Evolutionary conservation across 2,888 invertebrate species (phyloP), one percentile per base, ranked within the genome.

Genomic region (Harpalus rubripes): DNA sequence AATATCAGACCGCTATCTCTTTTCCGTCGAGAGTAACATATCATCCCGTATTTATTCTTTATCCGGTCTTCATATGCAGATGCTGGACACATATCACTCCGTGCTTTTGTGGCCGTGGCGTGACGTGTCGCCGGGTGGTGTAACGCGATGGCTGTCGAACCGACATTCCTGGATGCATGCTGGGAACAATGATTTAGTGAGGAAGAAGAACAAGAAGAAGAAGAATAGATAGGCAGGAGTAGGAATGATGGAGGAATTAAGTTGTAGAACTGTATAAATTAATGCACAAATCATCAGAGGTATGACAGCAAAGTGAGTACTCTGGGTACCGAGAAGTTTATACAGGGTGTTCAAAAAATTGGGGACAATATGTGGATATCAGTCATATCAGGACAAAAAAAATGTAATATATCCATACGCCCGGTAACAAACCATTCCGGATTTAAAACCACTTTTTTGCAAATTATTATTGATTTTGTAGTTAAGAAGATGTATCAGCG

Each of bases 21-120:
- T 22, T 61, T 5, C 61, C 12, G 22, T 7, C 61, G 1, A n/a
- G 16, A 61, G 22, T 2, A 15, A 61, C 22, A 61, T 18, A 61
- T 61, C 16, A 61, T 61, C 61, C 16, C 10, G 61, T 10, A n/a
- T 18, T 7, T 18, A 15, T 61, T 15, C 16, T 61, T 15, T 18
- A 61, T 61, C 18, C 61, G 61, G 61, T 61, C 44, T 52, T 52
- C 44, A 52, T 52, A 52, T 52, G 44, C 22, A 61, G 61, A 22
- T 61, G 61, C 1, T 15, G 61, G 22, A 61, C 61, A 22, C 61
- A 61, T 18, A 61, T 22, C 61, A 22, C 61, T 61, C 61, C 61
- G 61, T 0, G 22, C 61, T 15, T 61, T 22, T 61, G 61, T 61
- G 16, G 61, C 61, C 16, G 61, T 61, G 16, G 61, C 61, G 22